phyloP scores from a whole-genome alignment of 1,140 invertebrate species.

The Drosophila insularis region DNA sequence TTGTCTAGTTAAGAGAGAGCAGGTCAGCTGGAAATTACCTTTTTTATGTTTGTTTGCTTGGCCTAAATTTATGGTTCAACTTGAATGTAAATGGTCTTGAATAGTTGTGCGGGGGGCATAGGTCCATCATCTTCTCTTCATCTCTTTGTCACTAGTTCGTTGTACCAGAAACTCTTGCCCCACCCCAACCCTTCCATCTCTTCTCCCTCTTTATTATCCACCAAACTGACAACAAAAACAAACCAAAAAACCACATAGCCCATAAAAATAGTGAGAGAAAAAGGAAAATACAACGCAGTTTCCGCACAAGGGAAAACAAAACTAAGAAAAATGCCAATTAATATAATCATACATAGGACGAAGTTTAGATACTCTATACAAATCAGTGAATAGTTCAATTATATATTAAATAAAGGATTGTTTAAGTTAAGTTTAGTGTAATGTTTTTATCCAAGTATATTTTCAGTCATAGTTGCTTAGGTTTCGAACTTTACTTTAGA shows the following conservation, averaged over 20 bases:
- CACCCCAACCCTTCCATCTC: not conserved
- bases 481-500: too few relatives aligned
- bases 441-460: too few relatives aligned
- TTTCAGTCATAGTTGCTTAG: too few relatives aligned
- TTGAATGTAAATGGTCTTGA: slow-evolving; percentile 35
- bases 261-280: slow-evolving; percentile 47
- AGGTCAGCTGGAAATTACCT: slow-evolving; percentile 27
- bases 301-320: slow-evolving; percentile 30
- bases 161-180: not conserved
- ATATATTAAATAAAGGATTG: too few relatives aligned
- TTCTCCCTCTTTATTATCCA: not conserved
- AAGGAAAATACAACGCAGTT: slow-evolving; percentile 61
- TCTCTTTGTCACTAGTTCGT: slow-evolving; percentile 8
- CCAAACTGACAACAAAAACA: not conserved
- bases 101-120: not conserved
- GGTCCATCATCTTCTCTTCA: slow-evolving; percentile 4
- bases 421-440: too few relatives aligned
- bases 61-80: slow-evolving; percentile 48
- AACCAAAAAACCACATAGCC: slow-evolving; percentile 24
- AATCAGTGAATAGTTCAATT: too few relatives aligned
- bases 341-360: too few relatives aligned
- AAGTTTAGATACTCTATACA: too few relatives aligned
- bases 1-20: slow-evolving; percentile 26
- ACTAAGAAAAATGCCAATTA: not conserved
- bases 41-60: slow-evolving; percentile 27